Evolutionary conservation across 2,113 vertebrate genomes (phyloP).

Genomic region (Conger conger): DNA sequence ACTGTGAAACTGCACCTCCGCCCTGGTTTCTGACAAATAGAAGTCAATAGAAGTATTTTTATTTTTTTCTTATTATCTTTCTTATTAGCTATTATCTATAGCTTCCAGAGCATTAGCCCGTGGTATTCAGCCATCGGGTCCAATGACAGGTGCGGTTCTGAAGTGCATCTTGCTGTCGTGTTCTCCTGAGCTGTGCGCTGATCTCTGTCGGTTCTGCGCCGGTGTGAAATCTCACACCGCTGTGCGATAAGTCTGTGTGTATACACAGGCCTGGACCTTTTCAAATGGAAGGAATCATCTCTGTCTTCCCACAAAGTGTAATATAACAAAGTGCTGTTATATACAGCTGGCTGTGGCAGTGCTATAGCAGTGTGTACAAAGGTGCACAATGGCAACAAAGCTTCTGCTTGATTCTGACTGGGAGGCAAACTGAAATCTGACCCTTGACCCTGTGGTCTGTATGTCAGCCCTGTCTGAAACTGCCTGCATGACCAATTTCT

Average conservation of each 20-base stretch:
- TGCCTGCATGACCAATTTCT: background rate
- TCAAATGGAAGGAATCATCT: background rate
- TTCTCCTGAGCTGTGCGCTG: background rate
- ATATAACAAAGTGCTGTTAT: background rate
- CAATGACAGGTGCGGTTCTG: background rate
- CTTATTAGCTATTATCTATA: background rate
- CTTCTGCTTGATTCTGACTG: background rate
- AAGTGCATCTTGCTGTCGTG: background rate
- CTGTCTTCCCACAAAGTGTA: background rate
- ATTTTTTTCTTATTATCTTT: background rate
- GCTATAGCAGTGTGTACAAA: no score
- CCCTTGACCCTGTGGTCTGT: background rate
- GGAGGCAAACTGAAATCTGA: background rate
- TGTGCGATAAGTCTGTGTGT: background rate
- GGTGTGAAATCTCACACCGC: background rate
- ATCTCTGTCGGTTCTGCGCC: background rate
- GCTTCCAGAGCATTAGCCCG: background rate
- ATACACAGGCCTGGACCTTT: background rate
- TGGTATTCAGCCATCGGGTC: background rate
- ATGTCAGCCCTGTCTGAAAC: background rate
- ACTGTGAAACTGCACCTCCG: background rate
- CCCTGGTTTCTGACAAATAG: background rate
- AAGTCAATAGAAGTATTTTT: background rate
- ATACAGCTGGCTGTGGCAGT: background rate
- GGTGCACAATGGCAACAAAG: background rate